Base-by-base conservation (phyloP, 2,888 invertebrate species). In the Pammene fasciana region DNA sequence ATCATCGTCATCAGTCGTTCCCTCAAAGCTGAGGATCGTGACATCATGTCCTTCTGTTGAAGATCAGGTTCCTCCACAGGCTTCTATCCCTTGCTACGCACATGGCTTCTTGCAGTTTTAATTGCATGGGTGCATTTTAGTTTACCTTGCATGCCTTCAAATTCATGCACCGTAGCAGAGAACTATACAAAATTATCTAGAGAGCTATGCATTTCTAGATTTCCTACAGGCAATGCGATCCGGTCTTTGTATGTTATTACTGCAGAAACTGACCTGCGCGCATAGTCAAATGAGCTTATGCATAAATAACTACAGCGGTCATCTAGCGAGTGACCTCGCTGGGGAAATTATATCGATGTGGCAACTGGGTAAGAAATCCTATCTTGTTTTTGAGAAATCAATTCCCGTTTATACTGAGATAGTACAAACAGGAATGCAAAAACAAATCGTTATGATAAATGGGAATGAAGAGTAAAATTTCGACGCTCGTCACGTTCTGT, bases 251-350 rank as follows among this genome's bases (percentile, higher is more conserved):
- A 26, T 18, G 43, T 43, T 45, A 41, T 41, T 52, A 62, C 62
- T 41, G 62, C 41, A 52, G 62, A 50, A 48, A 7, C 50, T 62
- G 50, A 62, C 62, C 62, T 41, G 62, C 18, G 50, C 59, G 16
- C 38, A 18, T 41, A 61, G 61, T 50, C 61, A 48, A 61, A 61
- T 61, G 26, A 26, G 26, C 50, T 41, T 13, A 41, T 52, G 62
- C 38, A 62, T 62, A 62, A 62, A 62, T 62, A 52, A 52, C 41
- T 43, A 52, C n/a, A 41, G 38, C 62, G 38, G 46, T 26, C 55
- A 57, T 57, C 57, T 50, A 59, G 64, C 56, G 14, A 59, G 64
- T 57, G 34, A 36, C 64, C 52, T 55, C 38, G 26, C 61, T 48
- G 55, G 13, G 38, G 38, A 48, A 64, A 45, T 59, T 65, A 43